Evolutionary conservation across 2,888 invertebrate genomes (phyloP).

Genomic region (Xestobium rufovillosum): DNA sequence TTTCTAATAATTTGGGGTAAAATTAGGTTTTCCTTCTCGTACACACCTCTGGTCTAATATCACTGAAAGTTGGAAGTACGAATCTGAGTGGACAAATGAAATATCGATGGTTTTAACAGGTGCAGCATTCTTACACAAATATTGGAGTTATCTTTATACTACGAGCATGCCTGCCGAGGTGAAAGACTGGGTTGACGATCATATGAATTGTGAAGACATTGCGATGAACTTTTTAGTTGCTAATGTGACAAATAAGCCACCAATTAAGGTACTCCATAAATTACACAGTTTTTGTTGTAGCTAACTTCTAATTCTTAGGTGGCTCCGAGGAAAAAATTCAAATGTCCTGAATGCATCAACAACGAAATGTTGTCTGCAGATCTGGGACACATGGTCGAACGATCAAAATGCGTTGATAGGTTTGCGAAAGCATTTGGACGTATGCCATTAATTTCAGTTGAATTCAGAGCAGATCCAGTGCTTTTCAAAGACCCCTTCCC

Average conservation of each 20-base stretch:
- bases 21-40: slow-evolving; percentile 91
- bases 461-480: slow-evolving; percentile 93
- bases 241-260: slow-evolving; percentile 87
- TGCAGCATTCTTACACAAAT: slow-evolving; percentile 95
- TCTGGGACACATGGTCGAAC: slow-evolving; percentile 84
- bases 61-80: slow-evolving; percentile 82
- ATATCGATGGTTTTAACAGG: slow-evolving; percentile 95
- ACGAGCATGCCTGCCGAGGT: slow-evolving; percentile 79
- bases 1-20: too few relatives aligned
- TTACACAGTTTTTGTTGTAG: slow-evolving; percentile 1
- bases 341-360: slow-evolving; percentile 90
- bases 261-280: slow-evolving; percentile 62
- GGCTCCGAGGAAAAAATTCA: slow-evolving; percentile 92
- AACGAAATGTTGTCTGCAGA: slow-evolving; percentile 92
- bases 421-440: slow-evolving; percentile 69
- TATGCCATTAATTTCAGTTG: slow-evolving; percentile 82
- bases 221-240: slow-evolving; percentile 97
- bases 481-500: slow-evolving; percentile 81
- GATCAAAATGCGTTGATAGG: slow-evolving; percentile 82
- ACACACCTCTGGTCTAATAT: slow-evolving; percentile 90
- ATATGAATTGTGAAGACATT: slow-evolving; percentile 97
- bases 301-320: slow-evolving; percentile 50
- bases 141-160: slow-evolving; percentile 92
- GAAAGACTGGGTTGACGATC: slow-evolving; percentile 84
- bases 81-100: slow-evolving; percentile 96